Evolutionary conservation across 2,113 vertebrate species (phyloP).

Genomic region (Eurystomus gularis): DNA sequence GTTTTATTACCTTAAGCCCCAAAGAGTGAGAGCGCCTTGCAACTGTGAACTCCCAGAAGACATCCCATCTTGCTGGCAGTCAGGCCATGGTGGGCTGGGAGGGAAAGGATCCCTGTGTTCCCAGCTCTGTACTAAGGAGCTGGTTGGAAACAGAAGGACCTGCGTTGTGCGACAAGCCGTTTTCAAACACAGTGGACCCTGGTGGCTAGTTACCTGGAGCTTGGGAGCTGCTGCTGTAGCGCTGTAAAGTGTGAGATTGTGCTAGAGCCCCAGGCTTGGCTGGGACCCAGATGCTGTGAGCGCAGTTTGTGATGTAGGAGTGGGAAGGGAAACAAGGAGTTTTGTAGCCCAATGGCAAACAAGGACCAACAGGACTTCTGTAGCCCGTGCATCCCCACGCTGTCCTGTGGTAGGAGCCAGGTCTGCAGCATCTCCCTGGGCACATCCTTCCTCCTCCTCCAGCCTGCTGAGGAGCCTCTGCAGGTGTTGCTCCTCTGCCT

Average conservation of each 20-base stretch:
- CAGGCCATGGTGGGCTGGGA: fast-evolving
- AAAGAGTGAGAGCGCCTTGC: not conserved
- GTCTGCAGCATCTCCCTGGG: not conserved
- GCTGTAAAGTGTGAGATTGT: not conserved
- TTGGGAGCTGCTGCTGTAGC: not conserved
- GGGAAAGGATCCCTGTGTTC: fast-evolving
- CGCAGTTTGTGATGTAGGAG: not conserved
- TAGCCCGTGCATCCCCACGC: not conserved
- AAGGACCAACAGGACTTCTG: not conserved
- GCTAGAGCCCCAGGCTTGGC: not conserved
- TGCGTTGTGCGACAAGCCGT: fast-evolving
- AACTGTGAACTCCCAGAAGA: not conserved
- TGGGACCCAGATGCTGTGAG: not conserved
- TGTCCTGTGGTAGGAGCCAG: not conserved
- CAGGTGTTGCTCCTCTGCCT: not conserved
- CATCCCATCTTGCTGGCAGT: not conserved
- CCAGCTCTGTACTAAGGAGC: not conserved
- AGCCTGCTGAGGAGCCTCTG: not conserved
- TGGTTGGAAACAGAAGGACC: not conserved
- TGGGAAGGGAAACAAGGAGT: not conserved
- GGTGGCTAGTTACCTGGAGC: fast-evolving
- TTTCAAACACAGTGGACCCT: not conserved
- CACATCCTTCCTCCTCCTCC: not conserved
- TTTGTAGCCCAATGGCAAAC: not conserved
- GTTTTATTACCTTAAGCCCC: too few relatives aligned